Percentiles rank a stretch among this genome's conserved stretches.
Evolutionary conservation across 1,140 invertebrate species (phyloP).

Genomic region (Lepidostoma basale): DNA sequence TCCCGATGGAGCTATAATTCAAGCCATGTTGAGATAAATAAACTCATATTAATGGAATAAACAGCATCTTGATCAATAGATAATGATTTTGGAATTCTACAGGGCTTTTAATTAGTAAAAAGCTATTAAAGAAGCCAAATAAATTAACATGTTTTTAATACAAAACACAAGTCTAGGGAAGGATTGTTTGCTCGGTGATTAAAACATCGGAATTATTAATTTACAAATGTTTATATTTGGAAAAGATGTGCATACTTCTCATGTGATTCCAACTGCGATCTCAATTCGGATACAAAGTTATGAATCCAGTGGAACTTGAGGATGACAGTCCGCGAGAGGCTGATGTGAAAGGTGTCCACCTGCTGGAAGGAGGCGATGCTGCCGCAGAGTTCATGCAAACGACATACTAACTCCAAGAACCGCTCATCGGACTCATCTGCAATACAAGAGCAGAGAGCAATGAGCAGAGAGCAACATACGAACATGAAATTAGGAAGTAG

Average conservation of each 20-base stretch:
- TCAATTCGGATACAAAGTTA: slow-evolving; percentile 27
- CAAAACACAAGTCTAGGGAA: neutral
- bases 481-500: no score
- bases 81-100: no score
- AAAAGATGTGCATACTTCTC: slow-evolving; percentile 3
- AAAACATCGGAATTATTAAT: no score
- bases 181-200: no score
- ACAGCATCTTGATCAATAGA: no score
- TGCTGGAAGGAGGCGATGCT: slow-evolving; percentile 46
- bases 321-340: slow-evolving; percentile 51
- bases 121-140: neutral
- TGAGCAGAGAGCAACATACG: no score
- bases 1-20: no score
- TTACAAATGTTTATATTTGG: neutral
- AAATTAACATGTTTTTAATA: neutral
- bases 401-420: slow-evolving; percentile 48
- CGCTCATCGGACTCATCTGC: slow-evolving; percentile 49
- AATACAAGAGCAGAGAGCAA: slow-evolving; percentile 41
- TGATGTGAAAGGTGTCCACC: slow-evolving; percentile 54
- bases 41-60: no score
- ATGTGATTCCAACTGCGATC: neutral
- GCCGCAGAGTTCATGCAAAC: slow-evolving; percentile 46
- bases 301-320: slow-evolving; percentile 42
- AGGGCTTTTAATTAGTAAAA: neutral
- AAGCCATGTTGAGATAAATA: no score